Base-by-base conservation (phyloP, 2,888 invertebrate genomes). In the Drosophila tanythrix region DNA sequence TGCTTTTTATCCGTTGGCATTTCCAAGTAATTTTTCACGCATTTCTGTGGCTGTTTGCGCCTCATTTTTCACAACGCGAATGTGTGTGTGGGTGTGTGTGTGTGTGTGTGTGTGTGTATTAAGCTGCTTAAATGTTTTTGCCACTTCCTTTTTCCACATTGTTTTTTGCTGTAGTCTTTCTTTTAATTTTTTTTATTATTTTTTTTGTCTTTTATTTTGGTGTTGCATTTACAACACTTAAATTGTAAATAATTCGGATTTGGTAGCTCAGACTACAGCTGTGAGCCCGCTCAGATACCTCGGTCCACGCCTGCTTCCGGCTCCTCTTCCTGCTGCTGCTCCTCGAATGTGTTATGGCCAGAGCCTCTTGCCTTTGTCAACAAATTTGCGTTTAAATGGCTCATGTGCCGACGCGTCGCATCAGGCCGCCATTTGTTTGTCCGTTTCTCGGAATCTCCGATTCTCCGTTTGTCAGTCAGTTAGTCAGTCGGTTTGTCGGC, bases 11-110 rank as follows among this genome's bases (percentile, higher is more conserved):
- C 83, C 86, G 82, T 62, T 88, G 86, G 90, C 77, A 82, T 85
- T 85, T 89, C 80, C 77, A 88, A 89, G 90, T 85, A 89, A 85
- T 89, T 86, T 86, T 89, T 90, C 89, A 90, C 88, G 89, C 90
- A 86, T 90, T 89, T 90, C 87, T 88, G 86, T 83, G 90, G 90
- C 89, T 88, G 90, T 86, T 88, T 88, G 87, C 83, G 83, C 81
- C 82, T 86, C 89, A 86, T 86, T 86, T 86, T 90, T 90, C 83
- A 86, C 81, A 64, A 69, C 40, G 50, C 61, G 55, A 58, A 43
- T 68, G 52, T 59, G 21, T 65, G 27, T 46, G 48, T 59, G 50
- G 40, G 33, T 21, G 60, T 46, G 25, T 55, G 46, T 46, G 36
- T n/a, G 40, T 25, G 40, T 25, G 68, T 61, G 57, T 64, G 69